phyloP scores from a whole-genome alignment of 2,113 vertebrate genomes.

The Ammospiza caudacuta region DNA sequence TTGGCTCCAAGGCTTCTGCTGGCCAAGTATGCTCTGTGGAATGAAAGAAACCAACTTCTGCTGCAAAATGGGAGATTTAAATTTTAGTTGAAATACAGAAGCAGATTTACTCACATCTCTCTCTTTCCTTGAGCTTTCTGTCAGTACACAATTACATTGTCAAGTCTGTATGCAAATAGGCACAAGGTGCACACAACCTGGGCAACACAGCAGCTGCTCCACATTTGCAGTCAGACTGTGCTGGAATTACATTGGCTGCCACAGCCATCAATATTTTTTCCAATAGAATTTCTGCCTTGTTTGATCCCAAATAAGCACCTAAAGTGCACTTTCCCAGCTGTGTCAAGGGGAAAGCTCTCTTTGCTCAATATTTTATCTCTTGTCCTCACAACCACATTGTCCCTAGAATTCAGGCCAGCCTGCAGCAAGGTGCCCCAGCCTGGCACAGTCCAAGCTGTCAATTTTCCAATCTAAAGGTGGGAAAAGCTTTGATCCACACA shows the following conservation, averaged over 20 bases:
- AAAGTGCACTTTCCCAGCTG: neutral
- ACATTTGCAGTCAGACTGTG: neutral
- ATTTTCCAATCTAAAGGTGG: neutral
- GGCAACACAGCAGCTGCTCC: neutral
- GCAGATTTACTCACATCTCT: neutral
- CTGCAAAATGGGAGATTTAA: neutral
- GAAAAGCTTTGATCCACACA: neutral
- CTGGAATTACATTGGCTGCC: neutral
- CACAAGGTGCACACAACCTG: neutral
- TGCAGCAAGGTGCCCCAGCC: neutral
- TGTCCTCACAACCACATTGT: neutral
- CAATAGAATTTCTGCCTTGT: conserved; percentile 3
- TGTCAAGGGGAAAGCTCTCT: neutral
- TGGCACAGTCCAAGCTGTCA: neutral
- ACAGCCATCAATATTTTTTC: neutral
- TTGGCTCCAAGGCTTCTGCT: neutral
- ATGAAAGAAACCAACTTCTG: neutral
- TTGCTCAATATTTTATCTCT: neutral
- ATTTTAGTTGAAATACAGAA: neutral
- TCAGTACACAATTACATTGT: neutral
- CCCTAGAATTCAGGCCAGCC: neutral
- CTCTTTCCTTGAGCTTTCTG: neutral
- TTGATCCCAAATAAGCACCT: conserved; percentile 5
- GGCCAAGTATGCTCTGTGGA: neutral
- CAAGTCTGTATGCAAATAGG: conserved; percentile 4